phyloP scores from a whole-genome alignment of 2,888 invertebrate genomes.

The Mesorhabditis sp. region DNA sequence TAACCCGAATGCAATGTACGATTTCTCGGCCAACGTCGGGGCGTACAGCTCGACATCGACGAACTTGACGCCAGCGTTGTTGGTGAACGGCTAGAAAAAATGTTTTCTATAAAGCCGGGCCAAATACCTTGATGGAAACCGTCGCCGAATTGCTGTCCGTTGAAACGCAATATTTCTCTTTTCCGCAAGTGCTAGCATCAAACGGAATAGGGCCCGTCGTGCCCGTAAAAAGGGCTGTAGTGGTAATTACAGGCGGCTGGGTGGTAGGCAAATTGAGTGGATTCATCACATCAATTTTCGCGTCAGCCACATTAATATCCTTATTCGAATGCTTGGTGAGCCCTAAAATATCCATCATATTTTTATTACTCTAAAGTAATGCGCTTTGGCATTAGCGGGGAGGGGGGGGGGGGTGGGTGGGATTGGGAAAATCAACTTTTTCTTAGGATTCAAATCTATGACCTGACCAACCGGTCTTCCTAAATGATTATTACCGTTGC shows the following conservation, averaged over 20 bases:
- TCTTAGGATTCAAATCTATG: too few relatives aligned
- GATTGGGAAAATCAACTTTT: too few relatives aligned
- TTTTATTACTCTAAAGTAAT: too few relatives aligned
- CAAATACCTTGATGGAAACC: background rate
- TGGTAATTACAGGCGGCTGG: too few relatives aligned
- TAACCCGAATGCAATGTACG: background rate
- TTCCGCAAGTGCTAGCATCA: constrained; percentile 3
- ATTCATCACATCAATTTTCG: background rate
- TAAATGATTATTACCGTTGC: too few relatives aligned
- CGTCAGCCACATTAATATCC: background rate
- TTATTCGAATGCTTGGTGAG: background rate
- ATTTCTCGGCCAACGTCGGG: background rate
- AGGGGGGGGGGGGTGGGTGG: too few relatives aligned
- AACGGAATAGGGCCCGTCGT: background rate
- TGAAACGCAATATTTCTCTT: background rate
- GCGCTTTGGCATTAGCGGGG: too few relatives aligned
- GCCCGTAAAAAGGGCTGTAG: background rate
- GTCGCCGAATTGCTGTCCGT: background rate
- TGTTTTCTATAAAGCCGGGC: too few relatives aligned
- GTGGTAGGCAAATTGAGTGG: too few relatives aligned
- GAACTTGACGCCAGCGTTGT: background rate
- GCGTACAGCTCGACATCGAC: background rate
- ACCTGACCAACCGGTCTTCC: too few relatives aligned
- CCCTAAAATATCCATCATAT: background rate
- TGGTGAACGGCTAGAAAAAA: background rate